Base-by-base conservation (phyloP, 2,113 vertebrate genomes). In the Indicator maculatus region DNA sequence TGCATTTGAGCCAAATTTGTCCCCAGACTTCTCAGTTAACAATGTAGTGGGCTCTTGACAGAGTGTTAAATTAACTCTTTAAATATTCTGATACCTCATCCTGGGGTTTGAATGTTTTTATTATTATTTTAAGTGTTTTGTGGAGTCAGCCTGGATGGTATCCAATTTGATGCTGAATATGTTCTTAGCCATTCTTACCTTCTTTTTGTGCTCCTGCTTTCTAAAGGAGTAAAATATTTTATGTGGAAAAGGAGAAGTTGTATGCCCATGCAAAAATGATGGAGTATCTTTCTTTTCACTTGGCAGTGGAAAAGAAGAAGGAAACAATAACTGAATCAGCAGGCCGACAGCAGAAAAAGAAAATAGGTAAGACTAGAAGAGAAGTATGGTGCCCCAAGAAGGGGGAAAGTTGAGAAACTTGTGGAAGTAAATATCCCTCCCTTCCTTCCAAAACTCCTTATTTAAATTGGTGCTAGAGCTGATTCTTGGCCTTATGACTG, bases 241-340 rank as follows among this genome's bases (percentile, higher is more conserved):
- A 12, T 84, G 44, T 88, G 53, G n/a, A 38, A 67, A 64, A 59
- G 50, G 11, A 39, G 26, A 11, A 47, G 12, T 56, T 44, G 12
- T 55, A 38, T 72, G 50, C 20, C 30, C 52, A 4, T 66, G 53
- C 66, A 77, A 86, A 84, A 95, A 53, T 91, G 50, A 92, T 82
- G 52, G 60, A 80, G 12, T 30, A 6, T 92, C 70, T 94, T 52
- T 90, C 74, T 75, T 93, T 96, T 47, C 86, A 24, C 70, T 94
- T 97, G 94, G 64, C 94, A 99, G 99, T 99, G 94, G 99, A 99
- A 96, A 99, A 99, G 98, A 99, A 99, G 97, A 99, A 99, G 91
- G 99, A 99, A 97, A 99, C 99, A 0, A 99, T 99, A 95, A 99
- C 99, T 58, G 99, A 99, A 96, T 99, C 99, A 81, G 99, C 99